These are phyloP conservation scores for Nannoperca australis DNA, from an alignment of 2,797 vertebrate species.

Conservation along the genomic window DNA sequence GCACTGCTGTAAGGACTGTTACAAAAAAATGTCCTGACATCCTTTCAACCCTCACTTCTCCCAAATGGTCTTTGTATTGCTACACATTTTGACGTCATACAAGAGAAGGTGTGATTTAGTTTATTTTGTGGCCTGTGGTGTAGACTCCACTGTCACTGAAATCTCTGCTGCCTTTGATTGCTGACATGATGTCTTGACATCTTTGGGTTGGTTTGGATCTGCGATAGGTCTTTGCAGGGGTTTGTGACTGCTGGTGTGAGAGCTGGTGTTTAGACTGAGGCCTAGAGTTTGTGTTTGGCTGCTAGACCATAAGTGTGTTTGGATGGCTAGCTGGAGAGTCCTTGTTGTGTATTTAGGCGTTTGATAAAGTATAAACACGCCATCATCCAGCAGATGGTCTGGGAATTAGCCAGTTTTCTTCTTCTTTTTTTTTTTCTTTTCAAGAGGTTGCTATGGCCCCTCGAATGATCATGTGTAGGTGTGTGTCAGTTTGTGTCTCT, in stretches of 20 bases:
- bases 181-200: conserved; percentile 17
- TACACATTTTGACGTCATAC: conserved; percentile 12
- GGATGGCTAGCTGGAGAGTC: conserved; percentile 59
- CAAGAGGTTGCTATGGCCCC: conserved; percentile 44
- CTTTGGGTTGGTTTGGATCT: conserved; percentile 10
- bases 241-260: conserved; percentile 44
- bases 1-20: not conserved
- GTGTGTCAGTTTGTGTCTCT: conserved; percentile 26
- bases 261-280: conserved; percentile 65
- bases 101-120: conserved; percentile 25
- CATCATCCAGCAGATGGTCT: conserved; percentile 72
- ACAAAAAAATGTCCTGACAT: conserved; percentile 4
- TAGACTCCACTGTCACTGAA: conserved; percentile 3
- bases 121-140: conserved; percentile 30
- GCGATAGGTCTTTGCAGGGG: not conserved
- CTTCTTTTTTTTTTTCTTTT: conserved; percentile 7
- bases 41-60: conserved; percentile 10
- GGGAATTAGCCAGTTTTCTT: conserved; percentile 34
- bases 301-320: conserved; percentile 65
- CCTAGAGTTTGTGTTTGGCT: conserved; percentile 67
- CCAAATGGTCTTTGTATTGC: conserved; percentile 28
- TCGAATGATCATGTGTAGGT: conserved; percentile 22
- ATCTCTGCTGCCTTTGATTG: conserved; percentile 2
- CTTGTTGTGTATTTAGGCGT: conserved; percentile 79
- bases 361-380: conserved; percentile 78